A percentile compares a stretch with the other conserved stretches of the same genome.
Evolutionary conservation across 2,797 vertebrate species (phyloP).

Genomic region (Oceanodroma leucorhoa): DNA sequence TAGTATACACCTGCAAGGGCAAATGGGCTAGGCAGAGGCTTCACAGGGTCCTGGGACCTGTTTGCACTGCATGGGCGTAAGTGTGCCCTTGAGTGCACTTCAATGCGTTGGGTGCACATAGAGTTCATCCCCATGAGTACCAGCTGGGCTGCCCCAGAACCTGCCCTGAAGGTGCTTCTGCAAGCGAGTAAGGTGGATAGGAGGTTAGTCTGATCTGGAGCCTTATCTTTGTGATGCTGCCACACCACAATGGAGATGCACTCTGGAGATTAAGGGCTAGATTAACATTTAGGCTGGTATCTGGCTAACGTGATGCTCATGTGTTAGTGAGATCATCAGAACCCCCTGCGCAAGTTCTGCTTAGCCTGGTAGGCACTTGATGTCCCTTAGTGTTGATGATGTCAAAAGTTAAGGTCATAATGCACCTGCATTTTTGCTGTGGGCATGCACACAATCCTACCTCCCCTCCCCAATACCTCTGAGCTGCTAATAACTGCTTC

Average conservation of each 20-base stretch:
- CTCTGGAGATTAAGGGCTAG: background rate
- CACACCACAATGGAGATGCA: background rate
- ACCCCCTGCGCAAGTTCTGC: background rate
- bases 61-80: background rate
- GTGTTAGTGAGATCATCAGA: background rate
- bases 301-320: background rate
- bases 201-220: background rate
- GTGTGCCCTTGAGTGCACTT: background rate
- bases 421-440: background rate
- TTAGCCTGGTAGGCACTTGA: background rate
- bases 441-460: background rate
- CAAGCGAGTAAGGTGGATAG: background rate
- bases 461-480: background rate
- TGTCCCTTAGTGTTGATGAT: background rate
- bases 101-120: accelerated
- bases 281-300: background rate
- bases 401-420: background rate
- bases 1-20: background rate
- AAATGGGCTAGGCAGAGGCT: background rate
- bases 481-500: background rate
- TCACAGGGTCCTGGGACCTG: background rate
- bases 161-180: background rate
- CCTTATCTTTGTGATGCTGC: background rate
- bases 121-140: background rate
- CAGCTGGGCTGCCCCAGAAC: background rate